Evolutionary conservation across 2,797 vertebrate genomes (phyloP), one percentile per base, ranked within the genome.

Genomic region (Atherinosoma microstoma): DNA sequence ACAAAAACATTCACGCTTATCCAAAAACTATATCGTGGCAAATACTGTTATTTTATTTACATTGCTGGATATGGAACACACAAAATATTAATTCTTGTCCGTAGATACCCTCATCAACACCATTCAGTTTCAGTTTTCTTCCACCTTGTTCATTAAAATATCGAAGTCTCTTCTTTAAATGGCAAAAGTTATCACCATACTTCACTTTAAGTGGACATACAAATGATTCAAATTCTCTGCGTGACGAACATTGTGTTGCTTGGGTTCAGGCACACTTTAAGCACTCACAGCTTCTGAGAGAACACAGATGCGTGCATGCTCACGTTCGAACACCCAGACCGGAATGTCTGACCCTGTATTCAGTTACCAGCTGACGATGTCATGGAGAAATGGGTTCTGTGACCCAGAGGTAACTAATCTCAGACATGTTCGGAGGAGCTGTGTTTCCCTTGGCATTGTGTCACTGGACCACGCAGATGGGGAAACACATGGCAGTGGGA

Each of bases 391-490:
- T 30, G 49, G 27, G 34, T 38, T 76, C 18, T 38, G 30, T 76
- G 63, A 40, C 72, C 30, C 63, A 1, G 1, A 64, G 75, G 56
- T 73, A 68, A 51, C 58, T 35, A 22, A 57, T 76, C 62, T 67
- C 59, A 6, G 27, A 70, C 62, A 40, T 12, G 3, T 65, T 57
- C 27, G 7, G 78, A 54, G 29, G 49, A 49, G 61, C 24, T 16
- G 59, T 0, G 12, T 51, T 34, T 74, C 78, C 73, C 74, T 40
- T 10, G 58, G 42, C 73, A 54, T 58, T 61, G 68, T 77, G 85
- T 82, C 85, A 78, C 12, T 53, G 59, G 76, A 66, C 64, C 47
- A 3, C 80, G 60, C 88, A 92, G 90, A 86, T 91, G 89, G 85
- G 70, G 64, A 73, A 78, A 62, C 86, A 80, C 89, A 79, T 76